Base-by-base conservation (phyloP, 2,113 vertebrate genomes). In the Shinisaurus crocodilurus region DNA sequence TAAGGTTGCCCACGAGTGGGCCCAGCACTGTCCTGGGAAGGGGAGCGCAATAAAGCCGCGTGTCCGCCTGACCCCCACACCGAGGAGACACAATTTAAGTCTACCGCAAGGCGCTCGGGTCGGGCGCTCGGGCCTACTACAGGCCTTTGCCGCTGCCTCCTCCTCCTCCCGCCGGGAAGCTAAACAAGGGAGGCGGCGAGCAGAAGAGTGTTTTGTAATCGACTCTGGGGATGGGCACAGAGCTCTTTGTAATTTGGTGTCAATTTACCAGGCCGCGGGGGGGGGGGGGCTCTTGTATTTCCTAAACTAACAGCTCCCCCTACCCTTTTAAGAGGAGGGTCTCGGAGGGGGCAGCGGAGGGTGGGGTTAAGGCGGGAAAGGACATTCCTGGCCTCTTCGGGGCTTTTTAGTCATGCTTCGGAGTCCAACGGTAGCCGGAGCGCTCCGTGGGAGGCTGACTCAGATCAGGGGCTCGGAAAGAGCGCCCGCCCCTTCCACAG, bases 181-280 rank as follows among this genome's bases (percentile, higher is more conserved):
- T 91, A 94, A 91, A 91, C 74, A 87, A 32, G 57, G 87, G 92
- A 90, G 34, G 83, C 74, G 50, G 74, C 20, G 50, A 40, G 75
- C 2, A 15, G 57, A 29, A 23, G 91, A 67, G 45, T 67, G 94
- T 93, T 96, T 95, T 95, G 94, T 95, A 92, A 95, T 96, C 95
- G 77, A n/a, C 67, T 43, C 94, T 65, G 89, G 93, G 90, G 90
- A 93, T 91, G 94, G 92, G 37, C 95, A 15, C 34, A 88, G 91
- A 91, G 79, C 90, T 92, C 91, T 95, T 95, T 89, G 95, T 96
- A 94, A 95, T 96, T 97, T 90, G 95, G 95, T 96, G 95, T 97
- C 95, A 32, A 86, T 93, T 98, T 98, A 95, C 97, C 95, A 92
- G 92, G 87, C 87, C 86, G 92, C 75, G 88, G 92, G 93, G 82